phyloP scores from a whole-genome alignment of 2,888 invertebrate species.

The Plebejus anna region DNA sequence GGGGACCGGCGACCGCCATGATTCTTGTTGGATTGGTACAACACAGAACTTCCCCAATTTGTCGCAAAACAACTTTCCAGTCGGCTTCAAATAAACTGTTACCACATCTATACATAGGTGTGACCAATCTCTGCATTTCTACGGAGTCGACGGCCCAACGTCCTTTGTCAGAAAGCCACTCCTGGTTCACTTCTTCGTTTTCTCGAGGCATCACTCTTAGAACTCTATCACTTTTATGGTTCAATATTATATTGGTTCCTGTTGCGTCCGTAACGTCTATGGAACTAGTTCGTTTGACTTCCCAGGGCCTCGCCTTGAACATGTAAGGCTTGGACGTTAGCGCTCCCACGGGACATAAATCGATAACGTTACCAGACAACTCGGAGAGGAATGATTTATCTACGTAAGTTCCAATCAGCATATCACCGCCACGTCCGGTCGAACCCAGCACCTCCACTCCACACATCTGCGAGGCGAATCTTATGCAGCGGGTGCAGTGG shows the following conservation, averaged over 20 bases:
- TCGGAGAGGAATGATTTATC: conserved; percentile 98
- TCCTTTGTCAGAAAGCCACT: conserved; percentile 98
- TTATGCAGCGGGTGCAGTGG: conserved; percentile 98
- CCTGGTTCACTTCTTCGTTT: conserved; percentile 87
- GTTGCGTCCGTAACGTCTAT: conserved; percentile 71
- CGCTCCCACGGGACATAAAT: conserved; percentile 99
- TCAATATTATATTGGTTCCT: conserved; percentile 64
- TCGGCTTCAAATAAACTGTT: conserved; percentile 88
- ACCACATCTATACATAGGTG: conserved; percentile 91
- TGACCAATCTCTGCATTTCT: conserved; percentile 94
- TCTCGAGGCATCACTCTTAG: conserved; percentile 65
- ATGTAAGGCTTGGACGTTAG: conserved; percentile 97
- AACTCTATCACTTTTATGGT: conserved; percentile 59
- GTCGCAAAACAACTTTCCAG: conserved; percentile 94
- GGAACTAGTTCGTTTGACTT: conserved; percentile 86
- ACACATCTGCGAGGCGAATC: conserved; percentile 98
- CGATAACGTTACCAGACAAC: conserved; percentile 98
- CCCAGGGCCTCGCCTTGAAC: conserved; percentile 98
- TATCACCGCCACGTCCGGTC: conserved; percentile 94
- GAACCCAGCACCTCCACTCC: conserved; percentile 97
- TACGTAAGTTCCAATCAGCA: conserved; percentile 99
- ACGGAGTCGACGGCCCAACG: conserved; percentile 98
- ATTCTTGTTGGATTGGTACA: conserved; percentile 79
- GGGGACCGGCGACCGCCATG: conserved; percentile 62
- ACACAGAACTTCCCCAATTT: conserved; percentile 82